These are phyloP conservation scores for Tenthredo amoena DNA, from an alignment of 2,888 invertebrate species.

Conservation along the genomic window DNA sequence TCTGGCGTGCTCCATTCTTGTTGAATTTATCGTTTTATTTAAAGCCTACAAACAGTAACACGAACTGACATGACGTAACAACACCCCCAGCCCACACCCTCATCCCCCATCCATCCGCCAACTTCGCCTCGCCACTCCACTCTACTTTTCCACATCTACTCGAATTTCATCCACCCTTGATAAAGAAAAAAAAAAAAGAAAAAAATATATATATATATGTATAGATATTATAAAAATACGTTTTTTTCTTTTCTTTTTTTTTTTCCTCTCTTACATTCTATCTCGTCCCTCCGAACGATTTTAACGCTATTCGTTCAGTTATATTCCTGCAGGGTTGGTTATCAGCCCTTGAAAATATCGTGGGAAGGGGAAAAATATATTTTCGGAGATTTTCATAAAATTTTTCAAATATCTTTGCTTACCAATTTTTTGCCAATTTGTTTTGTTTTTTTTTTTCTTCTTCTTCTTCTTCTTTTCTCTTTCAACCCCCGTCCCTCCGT, in stretches of 20 bases:
- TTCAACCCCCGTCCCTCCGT: too few relatives aligned
- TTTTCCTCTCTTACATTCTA: not conserved
- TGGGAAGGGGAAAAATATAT: not conserved
- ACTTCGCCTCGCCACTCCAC: not conserved
- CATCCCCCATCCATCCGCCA: slow-evolving; percentile 4
- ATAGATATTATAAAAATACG: too few relatives aligned
- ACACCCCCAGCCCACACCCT: not conserved
- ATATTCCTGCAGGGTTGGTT: not conserved
- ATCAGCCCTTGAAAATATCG: not conserved
- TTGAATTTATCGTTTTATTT: slow-evolving; percentile 70
- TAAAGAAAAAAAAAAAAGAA: not conserved
- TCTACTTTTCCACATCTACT: slow-evolving; percentile 7
- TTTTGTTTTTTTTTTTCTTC: not conserved
- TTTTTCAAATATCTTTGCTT: not conserved
- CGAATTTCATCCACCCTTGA: not conserved
- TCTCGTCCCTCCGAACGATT: not conserved
- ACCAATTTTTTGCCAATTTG: not conserved
- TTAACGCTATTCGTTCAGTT: not conserved
- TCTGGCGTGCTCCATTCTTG: slow-evolving; percentile 47
- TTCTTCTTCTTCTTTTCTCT: not conserved
- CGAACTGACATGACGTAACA: slow-evolving; percentile 55
- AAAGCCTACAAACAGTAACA: slow-evolving; percentile 61
- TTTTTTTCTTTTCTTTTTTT: not conserved
- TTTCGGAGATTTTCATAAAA: not conserved
- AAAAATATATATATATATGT: not conserved